A percentile compares a stretch with the other conserved stretches of the same genome.
phyloP scores from a whole-genome alignment of 2,888 invertebrate genomes.

The Fragum fragum region DNA sequence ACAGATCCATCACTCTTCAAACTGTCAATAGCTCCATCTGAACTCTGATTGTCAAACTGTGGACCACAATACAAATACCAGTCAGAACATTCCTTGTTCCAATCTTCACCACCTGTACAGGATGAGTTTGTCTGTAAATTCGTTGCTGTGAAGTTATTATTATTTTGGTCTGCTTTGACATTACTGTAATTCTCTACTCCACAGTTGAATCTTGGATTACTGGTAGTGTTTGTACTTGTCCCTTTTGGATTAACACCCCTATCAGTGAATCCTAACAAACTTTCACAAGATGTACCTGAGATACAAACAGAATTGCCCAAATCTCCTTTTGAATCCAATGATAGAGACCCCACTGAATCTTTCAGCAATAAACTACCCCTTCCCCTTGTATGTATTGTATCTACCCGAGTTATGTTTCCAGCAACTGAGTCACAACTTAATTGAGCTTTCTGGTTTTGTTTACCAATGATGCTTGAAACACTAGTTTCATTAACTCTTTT shows the following conservation, averaged over 20 bases:
- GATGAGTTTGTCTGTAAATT: not conserved
- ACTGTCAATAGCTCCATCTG: not conserved
- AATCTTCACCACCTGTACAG: constrained; percentile 1
- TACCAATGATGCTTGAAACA: not conserved
- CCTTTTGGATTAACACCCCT: too few relatives aligned
- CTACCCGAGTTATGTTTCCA: too few relatives aligned
- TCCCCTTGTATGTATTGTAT: too few relatives aligned
- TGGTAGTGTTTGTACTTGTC: too few relatives aligned
- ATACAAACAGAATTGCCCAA: not conserved
- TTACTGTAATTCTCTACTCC: too few relatives aligned
- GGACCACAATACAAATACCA: constrained; percentile 1
- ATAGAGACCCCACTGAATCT: not conserved
- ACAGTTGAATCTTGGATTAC: too few relatives aligned
- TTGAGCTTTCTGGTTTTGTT: not conserved
- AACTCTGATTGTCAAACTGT: not conserved
- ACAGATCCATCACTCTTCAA: not conserved
- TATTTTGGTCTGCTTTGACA: not conserved
- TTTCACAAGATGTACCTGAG: too few relatives aligned
- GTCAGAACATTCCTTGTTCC: not conserved
- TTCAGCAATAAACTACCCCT: not conserved
- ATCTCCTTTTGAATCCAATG: not conserved
- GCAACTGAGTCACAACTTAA: not conserved
- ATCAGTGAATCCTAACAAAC: too few relatives aligned
- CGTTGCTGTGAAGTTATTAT: not conserved
- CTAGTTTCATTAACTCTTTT: not conserved